These are phyloP conservation scores for Dasyurus viverrinus DNA, from an alignment of 2,113 vertebrate genomes.

Conservation along the genomic window DNA sequence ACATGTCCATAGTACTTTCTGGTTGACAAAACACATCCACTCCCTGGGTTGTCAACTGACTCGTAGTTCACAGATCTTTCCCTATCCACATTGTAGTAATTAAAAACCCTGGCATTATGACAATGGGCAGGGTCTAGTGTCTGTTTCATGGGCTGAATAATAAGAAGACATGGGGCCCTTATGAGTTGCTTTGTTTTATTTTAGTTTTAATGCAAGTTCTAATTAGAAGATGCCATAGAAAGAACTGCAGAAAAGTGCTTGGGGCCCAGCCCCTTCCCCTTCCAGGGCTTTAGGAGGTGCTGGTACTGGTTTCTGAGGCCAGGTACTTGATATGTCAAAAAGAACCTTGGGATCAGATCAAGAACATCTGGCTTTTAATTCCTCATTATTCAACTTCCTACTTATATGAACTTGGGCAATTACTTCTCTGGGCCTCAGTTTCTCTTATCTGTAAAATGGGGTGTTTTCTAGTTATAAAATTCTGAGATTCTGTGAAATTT, in stretches of 20 bases:
- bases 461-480: neutral
- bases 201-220: conserved; percentile 35
- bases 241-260: neutral
- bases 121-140: neutral
- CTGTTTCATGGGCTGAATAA: neutral
- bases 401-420: neutral
- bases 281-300: neutral
- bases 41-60: neutral
- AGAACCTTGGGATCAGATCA: neutral
- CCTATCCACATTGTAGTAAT: neutral
- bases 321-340: neutral
- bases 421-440: neutral
- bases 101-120: neutral
- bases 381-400: neutral
- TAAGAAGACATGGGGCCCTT: neutral
- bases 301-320: neutral
- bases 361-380: neutral
- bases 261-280: neutral
- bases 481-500: neutral
- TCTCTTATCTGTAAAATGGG: neutral
- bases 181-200: neutral
- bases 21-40: neutral
- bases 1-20: neutral
- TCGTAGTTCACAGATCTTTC: neutral
- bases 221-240: conserved; percentile 10